Base-by-base conservation (phyloP, 2,797 vertebrate genomes). In the Natrix natrix region DNA sequence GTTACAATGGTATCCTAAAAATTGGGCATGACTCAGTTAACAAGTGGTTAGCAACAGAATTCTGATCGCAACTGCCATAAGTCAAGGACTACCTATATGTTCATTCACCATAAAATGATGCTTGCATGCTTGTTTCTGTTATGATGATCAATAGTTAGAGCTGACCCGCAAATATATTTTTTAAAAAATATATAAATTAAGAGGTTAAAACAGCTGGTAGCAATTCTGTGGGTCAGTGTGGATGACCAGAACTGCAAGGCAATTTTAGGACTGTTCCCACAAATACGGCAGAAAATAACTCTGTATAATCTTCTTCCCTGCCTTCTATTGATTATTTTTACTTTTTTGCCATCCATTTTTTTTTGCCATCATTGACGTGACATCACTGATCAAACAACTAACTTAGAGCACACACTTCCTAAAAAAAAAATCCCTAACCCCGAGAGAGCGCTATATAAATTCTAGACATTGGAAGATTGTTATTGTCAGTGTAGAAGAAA, bases 381-480 rank as follows among this genome's bases (percentile, higher is more conserved):
- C 43, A 24, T 69, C 52, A 74, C 14, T 56, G 60, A 56, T 26
- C 43, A 52, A 24, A 56, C 48, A 63, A 24, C 26, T n/a, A 91
- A 63, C 11, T 11, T 8, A 26, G 26, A 14, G 2, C 1, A 32
- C 16, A 24, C 28, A 14, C 66, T 57, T 93, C 60, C 16, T 6
- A 22, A 90, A 90, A 17, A 57, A 54, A 57, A 14, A 63, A 28
- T 16, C 5, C 28, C 16, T 56, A 8, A 16, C n/a, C 24, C 28
- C 7, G 17, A 87, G 91, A 74, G 89, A 63, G 26, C 93, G 66
- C 91, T 96, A 93, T 89, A 92, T 63, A 83, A 95, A 74, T 93
- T 57, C 20, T 16, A 89, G 90, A 94, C 89, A 59, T 59, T 59
- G 6, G 57, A 59, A 59, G 57, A 59, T 16, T 59, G 56, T 57